Percentiles rank a stretch among this genome's conserved stretches.
Conservation (phyloP, 2,888 invertebrate species). For the Polymixis lichenea region DNA sequence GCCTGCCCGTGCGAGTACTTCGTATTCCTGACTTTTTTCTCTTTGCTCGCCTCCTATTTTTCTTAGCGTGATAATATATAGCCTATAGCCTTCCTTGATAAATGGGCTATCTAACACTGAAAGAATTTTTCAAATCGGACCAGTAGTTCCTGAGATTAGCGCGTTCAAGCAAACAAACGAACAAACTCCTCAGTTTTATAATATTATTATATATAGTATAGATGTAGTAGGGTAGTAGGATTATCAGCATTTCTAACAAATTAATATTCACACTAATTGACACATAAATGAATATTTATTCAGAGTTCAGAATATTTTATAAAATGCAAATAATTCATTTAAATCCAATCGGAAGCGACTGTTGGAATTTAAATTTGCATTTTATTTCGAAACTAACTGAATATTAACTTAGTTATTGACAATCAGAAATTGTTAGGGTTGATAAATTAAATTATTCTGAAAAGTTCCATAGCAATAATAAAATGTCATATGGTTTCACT, state of each 20-base stretch:
- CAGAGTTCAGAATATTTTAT: conserved; percentile 38
- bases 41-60: too few species aligned
- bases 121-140: too few species aligned
- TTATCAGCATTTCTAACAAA: background rate
- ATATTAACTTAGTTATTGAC: conserved; percentile 43
- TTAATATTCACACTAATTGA: conserved; percentile 26
- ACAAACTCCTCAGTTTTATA: too few species aligned
- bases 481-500: background rate
- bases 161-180: too few species aligned
- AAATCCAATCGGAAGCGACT: conserved; percentile 43
- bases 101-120: too few species aligned
- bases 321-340: conserved; percentile 39
- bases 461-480: background rate
- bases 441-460: background rate
- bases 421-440: conserved; percentile 2
- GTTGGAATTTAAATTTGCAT: conserved; percentile 57
- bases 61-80: too few species aligned
- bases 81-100: too few species aligned
- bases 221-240: too few species aligned
- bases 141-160: too few species aligned
- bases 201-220: too few species aligned
- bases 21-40: too few species aligned
- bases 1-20: too few species aligned
- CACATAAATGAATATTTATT: conserved; percentile 18
- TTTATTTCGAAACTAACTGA: conserved; percentile 59